These are phyloP conservation scores for Tarsius wallacei DNA, from an alignment of 2,797 vertebrate species.

Conservation along the genomic window DNA sequence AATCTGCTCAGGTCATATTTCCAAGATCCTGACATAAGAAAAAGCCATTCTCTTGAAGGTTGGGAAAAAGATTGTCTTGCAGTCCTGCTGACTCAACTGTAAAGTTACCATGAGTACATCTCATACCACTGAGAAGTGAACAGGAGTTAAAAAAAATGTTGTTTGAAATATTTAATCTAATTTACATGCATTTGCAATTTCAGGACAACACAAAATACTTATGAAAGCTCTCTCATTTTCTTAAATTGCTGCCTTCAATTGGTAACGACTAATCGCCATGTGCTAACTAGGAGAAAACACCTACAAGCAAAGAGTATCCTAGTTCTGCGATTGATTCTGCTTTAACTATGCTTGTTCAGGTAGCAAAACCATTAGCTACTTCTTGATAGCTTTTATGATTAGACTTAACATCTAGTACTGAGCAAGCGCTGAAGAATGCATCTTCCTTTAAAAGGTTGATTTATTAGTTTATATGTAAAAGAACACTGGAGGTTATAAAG, in stretches of 20 bases:
- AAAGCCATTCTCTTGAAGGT: slow-evolving; percentile 76
- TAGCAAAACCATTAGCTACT: slow-evolving; percentile 75
- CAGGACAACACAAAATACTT: not conserved
- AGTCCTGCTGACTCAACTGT: slow-evolving; percentile 67
- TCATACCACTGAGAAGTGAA: not conserved
- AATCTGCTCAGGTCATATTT: slow-evolving; percentile 73
- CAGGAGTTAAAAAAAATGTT: not conserved
- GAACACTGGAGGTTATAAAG: slow-evolving; percentile 88
- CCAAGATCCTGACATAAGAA: slow-evolving; percentile 56
- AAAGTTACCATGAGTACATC: slow-evolving; percentile 7
- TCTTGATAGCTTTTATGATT: slow-evolving; percentile 82
- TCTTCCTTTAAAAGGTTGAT: slow-evolving; percentile 85
- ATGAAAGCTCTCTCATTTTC: not conserved
- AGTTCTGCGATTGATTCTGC: slow-evolving; percentile 66
- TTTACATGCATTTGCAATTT: slow-evolving; percentile 50
- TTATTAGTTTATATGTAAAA: slow-evolving; percentile 86
- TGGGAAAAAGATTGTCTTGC: slow-evolving; percentile 48
- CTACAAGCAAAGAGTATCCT: slow-evolving; percentile 10
- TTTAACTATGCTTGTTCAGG: slow-evolving; percentile 75
- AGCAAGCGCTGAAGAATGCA: slow-evolving; percentile 72
- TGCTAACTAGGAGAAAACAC: slow-evolving; percentile 54
- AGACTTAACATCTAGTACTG: slow-evolving; percentile 74
- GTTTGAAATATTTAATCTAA: slow-evolving; percentile 51
- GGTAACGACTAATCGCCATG: not conserved
- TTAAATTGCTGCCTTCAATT: not conserved